Evolutionary conservation across 1,140 invertebrate species (phyloP), one percentile per base, ranked within the genome.

Genomic region (Chymomyza costata): DNA sequence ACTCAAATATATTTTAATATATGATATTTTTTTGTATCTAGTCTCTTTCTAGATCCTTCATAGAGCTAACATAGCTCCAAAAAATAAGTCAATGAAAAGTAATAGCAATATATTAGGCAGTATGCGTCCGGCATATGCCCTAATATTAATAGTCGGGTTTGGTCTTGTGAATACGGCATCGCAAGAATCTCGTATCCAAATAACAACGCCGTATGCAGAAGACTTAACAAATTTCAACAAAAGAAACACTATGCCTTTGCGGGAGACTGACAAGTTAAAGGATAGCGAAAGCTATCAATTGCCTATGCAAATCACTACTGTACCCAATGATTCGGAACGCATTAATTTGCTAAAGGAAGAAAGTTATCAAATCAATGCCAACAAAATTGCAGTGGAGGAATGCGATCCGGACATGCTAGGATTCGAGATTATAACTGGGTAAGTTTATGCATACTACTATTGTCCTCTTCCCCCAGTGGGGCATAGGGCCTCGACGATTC

Each of bases 391-490:
- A 13, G 37, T 62, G 5, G 65, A 63, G 55, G 92, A 93, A 78
- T 94, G 93, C 80, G 92, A 93, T 84, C 90, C 92, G 25, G 93
- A 95, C 86, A 93, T 93, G 90, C 91, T 94, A 50, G 93, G 93
- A 62, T 97, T 96, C 85, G 95, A 96, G 87, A 89, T 97, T 54
- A 91, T 96, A 57, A 96, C 95, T 43, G 95, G 95, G 88, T 89
- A 86, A 86, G 71, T 74, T 10, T 21, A 30, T 31, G 6, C 3
- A 21, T 41, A 19, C 11, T 19, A 28, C 10, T 31, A 10, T 30
- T 44, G 10, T 28, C 10, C 25, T 28, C 5, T 6, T 6, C n/a
- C n/a, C n/a, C n/a, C n/a, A n/a, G n/a, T n/a, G n/a, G n/a, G n/a
- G n/a, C n/a, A n/a, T n/a, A n/a, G n/a, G n/a, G n/a, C n/a, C n/a